These are phyloP conservation scores for Microctenopoma lineatum DNA, from an alignment of 2,797 vertebrate species.

Conservation along the genomic window DNA sequence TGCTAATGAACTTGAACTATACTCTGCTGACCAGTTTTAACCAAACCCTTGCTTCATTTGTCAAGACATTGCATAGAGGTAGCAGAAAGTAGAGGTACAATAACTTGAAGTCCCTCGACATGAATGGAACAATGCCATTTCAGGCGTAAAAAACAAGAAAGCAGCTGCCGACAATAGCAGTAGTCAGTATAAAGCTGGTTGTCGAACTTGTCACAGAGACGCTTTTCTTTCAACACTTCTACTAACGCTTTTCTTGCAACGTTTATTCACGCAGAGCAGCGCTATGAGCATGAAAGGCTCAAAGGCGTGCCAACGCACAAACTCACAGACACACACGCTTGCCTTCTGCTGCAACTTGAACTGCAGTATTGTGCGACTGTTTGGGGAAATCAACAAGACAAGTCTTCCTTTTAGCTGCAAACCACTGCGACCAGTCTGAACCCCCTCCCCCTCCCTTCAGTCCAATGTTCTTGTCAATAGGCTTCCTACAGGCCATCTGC, in stretches of 20 bases:
- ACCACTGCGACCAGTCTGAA: slow-evolving; percentile 44
- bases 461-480: slow-evolving; percentile 67
- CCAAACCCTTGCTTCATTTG: slow-evolving; percentile 33
- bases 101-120: slow-evolving; percentile 6
- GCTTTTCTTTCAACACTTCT: slow-evolving; percentile 62
- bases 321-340: slow-evolving; percentile 58
- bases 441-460: slow-evolving; percentile 59
- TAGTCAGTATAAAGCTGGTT: slow-evolving; percentile 61
- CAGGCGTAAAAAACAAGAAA: slow-evolving; percentile 39
- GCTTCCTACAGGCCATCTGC: slow-evolving; percentile 78
- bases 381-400: slow-evolving; percentile 71
- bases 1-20: slow-evolving; percentile 59
- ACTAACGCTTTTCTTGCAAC: slow-evolving; percentile 57
- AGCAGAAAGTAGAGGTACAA: not conserved
- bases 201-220: slow-evolving; percentile 71
- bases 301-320: slow-evolving; percentile 61
- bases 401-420: slow-evolving; percentile 75
- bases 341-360: slow-evolving; percentile 75
- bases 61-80: not conserved
- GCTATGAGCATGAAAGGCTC: slow-evolving; percentile 66
- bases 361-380: slow-evolving; percentile 68
- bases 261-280: slow-evolving; percentile 66
- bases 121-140: slow-evolving; percentile 54
- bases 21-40: slow-evolving; percentile 56
- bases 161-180: slow-evolving; percentile 64